These are phyloP conservation scores for Apis laboriosa DNA, from an alignment of 1,140 invertebrate species.

Conservation along the genomic window DNA sequence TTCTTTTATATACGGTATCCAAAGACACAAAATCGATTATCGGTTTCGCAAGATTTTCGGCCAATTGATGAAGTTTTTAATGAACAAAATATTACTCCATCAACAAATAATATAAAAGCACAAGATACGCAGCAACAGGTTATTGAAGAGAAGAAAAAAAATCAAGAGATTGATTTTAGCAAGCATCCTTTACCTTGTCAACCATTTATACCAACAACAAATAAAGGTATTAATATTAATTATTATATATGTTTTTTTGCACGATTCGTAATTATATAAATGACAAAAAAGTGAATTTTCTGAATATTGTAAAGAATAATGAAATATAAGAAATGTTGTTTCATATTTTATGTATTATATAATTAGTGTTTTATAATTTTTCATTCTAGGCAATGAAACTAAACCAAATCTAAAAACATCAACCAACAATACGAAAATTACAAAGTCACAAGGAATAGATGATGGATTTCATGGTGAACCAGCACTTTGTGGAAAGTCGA, in stretches of 20 bases:
- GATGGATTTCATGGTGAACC: conserved; percentile 87
- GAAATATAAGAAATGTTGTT: background rate
- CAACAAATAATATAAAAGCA: conserved; percentile 58
- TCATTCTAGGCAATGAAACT: conserved; percentile 63
- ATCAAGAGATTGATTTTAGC: conserved; percentile 82
- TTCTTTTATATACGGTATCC: conserved; percentile 86
- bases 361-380: background rate
- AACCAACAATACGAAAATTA: conserved; percentile 58
- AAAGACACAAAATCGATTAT: conserved; percentile 64
- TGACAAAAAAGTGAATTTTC: background rate
- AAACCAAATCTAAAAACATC: conserved; percentile 53
- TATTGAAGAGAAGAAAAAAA: conserved; percentile 63
- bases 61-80: conserved; percentile 70
- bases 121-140: conserved; percentile 27
- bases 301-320: background rate
- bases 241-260: background rate
- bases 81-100: conserved; percentile 61
- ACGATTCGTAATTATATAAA: background rate
- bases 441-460: conserved; percentile 84
- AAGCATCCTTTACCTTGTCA: conserved; percentile 86
- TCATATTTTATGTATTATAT: background rate
- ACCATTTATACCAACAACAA: conserved; percentile 80
- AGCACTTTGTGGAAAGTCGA: conserved; percentile 86
- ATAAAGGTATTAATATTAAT: conserved; percentile 60
- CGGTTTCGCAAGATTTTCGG: conserved; percentile 64